These are phyloP conservation scores for Polyodon spathula DNA, from an alignment of 2,113 vertebrate genomes.

Conservation along the genomic window DNA sequence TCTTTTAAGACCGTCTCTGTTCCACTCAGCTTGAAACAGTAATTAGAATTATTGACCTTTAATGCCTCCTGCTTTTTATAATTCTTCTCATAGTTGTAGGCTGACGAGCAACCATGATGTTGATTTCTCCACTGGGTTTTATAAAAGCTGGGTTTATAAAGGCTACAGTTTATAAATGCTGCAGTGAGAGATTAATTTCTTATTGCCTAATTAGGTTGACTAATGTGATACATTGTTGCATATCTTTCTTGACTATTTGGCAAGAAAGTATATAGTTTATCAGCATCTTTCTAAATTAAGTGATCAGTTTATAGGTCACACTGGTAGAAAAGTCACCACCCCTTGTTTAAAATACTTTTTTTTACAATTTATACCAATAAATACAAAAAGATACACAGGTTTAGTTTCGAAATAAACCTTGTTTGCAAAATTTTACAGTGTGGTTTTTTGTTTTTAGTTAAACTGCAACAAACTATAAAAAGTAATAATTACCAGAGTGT, in stretches of 20 bases:
- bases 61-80: conserved; percentile 17
- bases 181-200: conserved; percentile 18
- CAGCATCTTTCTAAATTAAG: conserved; percentile 14
- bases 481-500: too few species aligned
- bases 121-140: conserved; percentile 19
- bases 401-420: too few species aligned
- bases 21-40: conserved; percentile 14
- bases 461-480: too few species aligned
- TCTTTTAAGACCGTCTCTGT: conserved; percentile 4
- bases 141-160: conserved; percentile 13
- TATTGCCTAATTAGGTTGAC: conserved; percentile 24
- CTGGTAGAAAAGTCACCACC: too few species aligned
- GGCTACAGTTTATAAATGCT: conserved; percentile 14
- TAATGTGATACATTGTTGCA: conserved; percentile 23
- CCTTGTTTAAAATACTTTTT: too few species aligned
- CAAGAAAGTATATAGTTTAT: conserved; percentile 13
- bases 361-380: too few species aligned
- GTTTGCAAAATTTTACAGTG: too few species aligned
- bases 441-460: too few species aligned
- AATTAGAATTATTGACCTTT: conserved; percentile 27
- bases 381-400: too few species aligned
- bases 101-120: conserved; percentile 19
- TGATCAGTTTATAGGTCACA: too few species aligned
- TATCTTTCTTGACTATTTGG: conserved; percentile 27
- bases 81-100: conserved; percentile 9